Conservation (phyloP, 2,797 vertebrate species). For the Harpagifer antarcticus region DNA sequence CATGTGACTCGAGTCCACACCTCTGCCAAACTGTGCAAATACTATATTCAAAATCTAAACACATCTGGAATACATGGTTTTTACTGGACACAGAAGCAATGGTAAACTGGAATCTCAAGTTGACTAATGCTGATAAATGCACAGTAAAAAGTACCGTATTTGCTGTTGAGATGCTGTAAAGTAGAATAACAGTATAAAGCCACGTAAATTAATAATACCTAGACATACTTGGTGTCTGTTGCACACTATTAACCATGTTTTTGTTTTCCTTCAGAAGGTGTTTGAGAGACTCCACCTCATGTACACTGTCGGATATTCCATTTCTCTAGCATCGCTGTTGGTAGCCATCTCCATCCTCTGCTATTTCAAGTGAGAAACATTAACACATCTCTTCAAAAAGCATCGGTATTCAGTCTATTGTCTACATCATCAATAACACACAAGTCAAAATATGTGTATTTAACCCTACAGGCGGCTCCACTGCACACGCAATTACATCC, state of each 20-base stretch:
- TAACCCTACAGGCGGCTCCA: constrained; percentile 87
- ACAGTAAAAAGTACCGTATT: too few relatives aligned
- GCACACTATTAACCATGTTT: constrained; percentile 8
- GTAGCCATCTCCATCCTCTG: constrained; percentile 91
- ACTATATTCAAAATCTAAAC: too few relatives aligned
- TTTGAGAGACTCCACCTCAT: constrained; percentile 92
- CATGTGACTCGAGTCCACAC: too few relatives aligned
- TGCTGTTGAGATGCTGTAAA: too few relatives aligned
- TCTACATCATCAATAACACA: not conserved
- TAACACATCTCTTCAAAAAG: not conserved
- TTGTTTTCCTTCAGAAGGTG: constrained; percentile 84
- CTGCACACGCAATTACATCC: constrained; percentile 95
- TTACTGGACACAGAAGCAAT: too few relatives aligned
- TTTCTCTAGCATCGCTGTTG: constrained; percentile 89
- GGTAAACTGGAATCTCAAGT: too few relatives aligned
- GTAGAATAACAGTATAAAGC: too few relatives aligned
- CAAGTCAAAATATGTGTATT: not conserved
- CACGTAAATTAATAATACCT: too few relatives aligned
- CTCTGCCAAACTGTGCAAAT: too few relatives aligned
- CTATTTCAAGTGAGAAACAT: constrained; percentile 90
- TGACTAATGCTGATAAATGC: too few relatives aligned
- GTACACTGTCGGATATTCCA: constrained; percentile 93
- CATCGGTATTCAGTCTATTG: not conserved
- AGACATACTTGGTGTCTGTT: not conserved
- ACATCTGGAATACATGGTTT: too few relatives aligned